Evolutionary conservation across 2,888 invertebrate genomes (phyloP), one percentile per base, ranked within the genome.

Genomic region (Rosalia funebris): DNA sequence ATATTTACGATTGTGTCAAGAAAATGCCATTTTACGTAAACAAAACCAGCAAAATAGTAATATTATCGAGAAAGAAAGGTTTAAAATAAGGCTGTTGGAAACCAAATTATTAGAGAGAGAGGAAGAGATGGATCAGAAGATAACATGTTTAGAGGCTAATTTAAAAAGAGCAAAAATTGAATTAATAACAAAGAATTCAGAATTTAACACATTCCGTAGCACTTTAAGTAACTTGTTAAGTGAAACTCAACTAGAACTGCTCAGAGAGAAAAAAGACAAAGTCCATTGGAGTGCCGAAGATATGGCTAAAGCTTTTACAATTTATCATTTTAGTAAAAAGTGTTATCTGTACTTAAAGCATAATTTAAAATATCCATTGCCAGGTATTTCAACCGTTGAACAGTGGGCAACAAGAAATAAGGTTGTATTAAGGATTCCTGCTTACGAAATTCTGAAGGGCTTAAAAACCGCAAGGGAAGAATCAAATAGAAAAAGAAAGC

Each of bases 371-470:
- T 71, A 65, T 60, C 70, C 69, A 7, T 55, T 71, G 20, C 69
- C 72, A 17, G 63, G 57, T 25, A 46, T 63, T 16, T 58, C 62
- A n/a, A 53, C 71, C 17, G 44, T 74, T 1, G 63, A 63, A 62
- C 60, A 47, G 46, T 74, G 71, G 68, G 66, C 67, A 5, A 50
- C 3, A 25, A 25, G 25, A 3, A 25, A 25, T 7, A 7, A 25
- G 25, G 25, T 25, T 25, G 25, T 25, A 7, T 25, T 25, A 25
- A 25, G 25, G 7, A 25, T 25, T 25, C 25, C 25, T 5, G 25
- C 25, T 25, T 25, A 25, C 7, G 25, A 25, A 25, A 25, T 25
- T 25, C 7, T 25, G 3, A 3, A 25, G 25, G 25, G 25, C 3
- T 7, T 25, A 25, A 25, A 25, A 25, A 25, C 3, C 7, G 3